phyloP scores from a whole-genome alignment of 1,140 invertebrate genomes.

The Drosophila takahashii region DNA sequence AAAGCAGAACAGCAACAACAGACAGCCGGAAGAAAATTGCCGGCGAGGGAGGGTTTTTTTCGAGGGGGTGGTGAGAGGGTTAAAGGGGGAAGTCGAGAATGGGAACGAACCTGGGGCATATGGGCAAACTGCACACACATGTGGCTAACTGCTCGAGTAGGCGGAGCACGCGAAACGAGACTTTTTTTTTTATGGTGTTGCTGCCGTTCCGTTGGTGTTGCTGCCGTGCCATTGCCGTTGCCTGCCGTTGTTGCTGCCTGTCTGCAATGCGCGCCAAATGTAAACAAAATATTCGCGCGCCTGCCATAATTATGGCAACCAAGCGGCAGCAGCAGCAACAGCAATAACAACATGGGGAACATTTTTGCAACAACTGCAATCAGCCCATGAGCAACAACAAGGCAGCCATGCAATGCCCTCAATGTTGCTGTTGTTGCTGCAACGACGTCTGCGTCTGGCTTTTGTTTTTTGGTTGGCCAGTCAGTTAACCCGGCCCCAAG shows the following conservation, averaged over 20 bases:
- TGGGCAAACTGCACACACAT: slow-evolving; percentile 28
- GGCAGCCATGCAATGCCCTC: slow-evolving; percentile 62
- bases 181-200: slow-evolving; percentile 59
- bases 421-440: slow-evolving; percentile 16
- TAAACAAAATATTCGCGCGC: slow-evolving; percentile 83
- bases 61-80: not conserved
- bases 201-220: slow-evolving; percentile 30
- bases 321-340: slow-evolving; percentile 24
- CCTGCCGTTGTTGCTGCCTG: slow-evolving; percentile 62
- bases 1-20: slow-evolving; percentile 49
- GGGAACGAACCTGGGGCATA: slow-evolving; percentile 37
- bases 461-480: slow-evolving; percentile 80
- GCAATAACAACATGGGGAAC: slow-evolving; percentile 19
- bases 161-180: slow-evolving; percentile 79
- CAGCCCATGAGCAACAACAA: slow-evolving; percentile 37
- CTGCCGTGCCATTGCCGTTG: slow-evolving; percentile 34
- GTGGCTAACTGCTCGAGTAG: slow-evolving; percentile 62
- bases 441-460: slow-evolving; percentile 17
- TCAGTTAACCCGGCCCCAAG: slow-evolving; percentile 62
- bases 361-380: slow-evolving; percentile 53
- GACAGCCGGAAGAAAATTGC: slow-evolving; percentile 72
- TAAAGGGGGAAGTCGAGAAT: slow-evolving; percentile 3
- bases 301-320: slow-evolving; percentile 82
- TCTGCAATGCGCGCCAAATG: slow-evolving; percentile 80
- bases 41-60: slow-evolving; percentile 13